These are phyloP conservation scores for Archocentrus centrarchus DNA, from an alignment of 2,113 vertebrate species.

Conservation along the genomic window DNA sequence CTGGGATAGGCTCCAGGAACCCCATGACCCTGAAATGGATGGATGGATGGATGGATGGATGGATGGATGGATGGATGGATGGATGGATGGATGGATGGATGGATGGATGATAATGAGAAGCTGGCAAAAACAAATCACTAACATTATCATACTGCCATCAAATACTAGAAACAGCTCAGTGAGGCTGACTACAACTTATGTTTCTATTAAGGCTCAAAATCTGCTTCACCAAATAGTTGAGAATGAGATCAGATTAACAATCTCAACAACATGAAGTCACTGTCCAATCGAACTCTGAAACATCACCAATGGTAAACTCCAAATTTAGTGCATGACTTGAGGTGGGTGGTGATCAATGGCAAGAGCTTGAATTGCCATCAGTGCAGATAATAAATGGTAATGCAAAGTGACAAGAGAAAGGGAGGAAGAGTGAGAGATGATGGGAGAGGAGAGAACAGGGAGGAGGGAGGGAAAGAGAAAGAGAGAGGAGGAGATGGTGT, in stretches of 20 bases:
- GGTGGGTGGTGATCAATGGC: slow-evolving; percentile 44
- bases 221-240: background rate
- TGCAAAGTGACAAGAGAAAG: slow-evolving; percentile 40
- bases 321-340: slow-evolving; percentile 26
- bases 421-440: slow-evolving; percentile 60
- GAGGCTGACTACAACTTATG: background rate
- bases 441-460: slow-evolving; percentile 11
- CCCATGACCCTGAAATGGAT: background rate
- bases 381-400: slow-evolving; percentile 50
- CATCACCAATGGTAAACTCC: slow-evolving; percentile 15
- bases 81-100: background rate
- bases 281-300: slow-evolving; percentile 21
- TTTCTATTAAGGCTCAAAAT: background rate
- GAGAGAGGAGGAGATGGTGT: background rate
- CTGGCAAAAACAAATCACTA: background rate
- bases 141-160: background rate
- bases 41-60: background rate
- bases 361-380: slow-evolving; percentile 40
- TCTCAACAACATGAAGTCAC: slow-evolving; percentile 5
- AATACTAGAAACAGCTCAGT: background rate
- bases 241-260: background rate
- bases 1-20: background rate
- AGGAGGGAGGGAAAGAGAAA: slow-evolving; percentile 12
- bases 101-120: background rate
- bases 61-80: background rate